Evolutionary conservation across 1,140 invertebrate species (phyloP).

Genomic region (Glossosoma conforme): DNA sequence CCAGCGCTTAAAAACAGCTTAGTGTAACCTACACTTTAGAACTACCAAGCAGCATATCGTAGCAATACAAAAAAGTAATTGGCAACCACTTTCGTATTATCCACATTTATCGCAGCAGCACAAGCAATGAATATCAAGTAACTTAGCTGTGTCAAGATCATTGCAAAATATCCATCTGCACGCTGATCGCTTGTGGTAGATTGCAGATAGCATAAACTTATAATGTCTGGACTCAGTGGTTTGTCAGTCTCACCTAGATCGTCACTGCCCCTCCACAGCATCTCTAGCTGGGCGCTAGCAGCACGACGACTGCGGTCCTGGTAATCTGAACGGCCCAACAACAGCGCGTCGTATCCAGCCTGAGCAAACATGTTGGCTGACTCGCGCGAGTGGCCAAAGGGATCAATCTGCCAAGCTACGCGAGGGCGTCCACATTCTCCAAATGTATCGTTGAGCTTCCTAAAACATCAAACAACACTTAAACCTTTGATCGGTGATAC

Average conservation of each 20-base stretch:
- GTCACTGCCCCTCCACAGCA: constrained; percentile 79
- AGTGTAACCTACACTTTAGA: no score
- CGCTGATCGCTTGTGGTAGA: no score
- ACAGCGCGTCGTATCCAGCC: constrained; percentile 81
- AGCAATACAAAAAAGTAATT: no score
- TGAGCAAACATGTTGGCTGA: constrained; percentile 80
- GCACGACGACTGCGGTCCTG: constrained; percentile 70
- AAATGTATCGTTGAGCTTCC: constrained; percentile 73
- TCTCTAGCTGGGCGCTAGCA: constrained; percentile 66
- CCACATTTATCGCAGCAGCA: no score
- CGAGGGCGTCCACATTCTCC: constrained; percentile 74
- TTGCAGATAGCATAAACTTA: no score
- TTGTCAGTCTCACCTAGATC: constrained; percentile 50
- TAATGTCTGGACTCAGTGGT: no score
- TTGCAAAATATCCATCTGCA: no score
- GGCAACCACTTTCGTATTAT: no score
- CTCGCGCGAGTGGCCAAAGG: constrained; percentile 88
- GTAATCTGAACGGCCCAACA: constrained; percentile 85
- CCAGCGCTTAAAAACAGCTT: no score
- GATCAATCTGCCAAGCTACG: constrained; percentile 91
- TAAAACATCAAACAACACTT: constrained; percentile 19
- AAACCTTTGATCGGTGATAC: neutral
- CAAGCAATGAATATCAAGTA: no score
- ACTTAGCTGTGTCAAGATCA: no score
- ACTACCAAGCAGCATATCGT: no score